Conservation (phyloP, 2,113 vertebrate genomes). For the Bostrychus sinensis region DNA sequence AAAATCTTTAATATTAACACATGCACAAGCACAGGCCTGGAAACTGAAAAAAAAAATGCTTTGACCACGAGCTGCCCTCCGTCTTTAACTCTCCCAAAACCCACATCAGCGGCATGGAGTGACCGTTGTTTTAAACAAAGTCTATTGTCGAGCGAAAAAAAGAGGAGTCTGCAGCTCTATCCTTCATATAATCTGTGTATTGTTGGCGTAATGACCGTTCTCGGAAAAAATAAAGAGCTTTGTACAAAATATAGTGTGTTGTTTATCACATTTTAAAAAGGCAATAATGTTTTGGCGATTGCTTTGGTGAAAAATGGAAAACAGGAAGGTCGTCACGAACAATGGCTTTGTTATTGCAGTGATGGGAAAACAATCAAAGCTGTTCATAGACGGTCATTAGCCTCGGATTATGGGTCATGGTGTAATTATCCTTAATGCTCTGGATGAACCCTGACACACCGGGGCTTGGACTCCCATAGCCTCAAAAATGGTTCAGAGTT, state of each 20-base stretch:
- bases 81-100: conserved; percentile 62
- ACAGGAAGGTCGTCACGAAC: not conserved
- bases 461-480: not conserved
- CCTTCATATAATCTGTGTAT: not conserved
- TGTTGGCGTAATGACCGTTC: not conserved
- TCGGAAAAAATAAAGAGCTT: not conserved
- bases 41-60: conserved; percentile 74
- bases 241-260: not conserved
- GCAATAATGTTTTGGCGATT: not conserved
- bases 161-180: conserved; percentile 3
- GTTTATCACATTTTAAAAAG: not conserved
- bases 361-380: not conserved
- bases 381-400: not conserved
- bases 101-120: conserved; percentile 40
- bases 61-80: conserved; percentile 69
- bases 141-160: conserved; percentile 7
- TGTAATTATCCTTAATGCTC: not conserved
- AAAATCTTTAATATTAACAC: conserved; percentile 13
- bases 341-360: not conserved
- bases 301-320: not conserved
- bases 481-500: too few species aligned
- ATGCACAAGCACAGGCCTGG: conserved; percentile 31
- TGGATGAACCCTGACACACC: not conserved
- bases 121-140: not conserved
- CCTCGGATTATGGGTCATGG: not conserved